Base-by-base conservation (phyloP, 2,113 vertebrate species). In the Hypocryptadius cinnamomeus region DNA sequence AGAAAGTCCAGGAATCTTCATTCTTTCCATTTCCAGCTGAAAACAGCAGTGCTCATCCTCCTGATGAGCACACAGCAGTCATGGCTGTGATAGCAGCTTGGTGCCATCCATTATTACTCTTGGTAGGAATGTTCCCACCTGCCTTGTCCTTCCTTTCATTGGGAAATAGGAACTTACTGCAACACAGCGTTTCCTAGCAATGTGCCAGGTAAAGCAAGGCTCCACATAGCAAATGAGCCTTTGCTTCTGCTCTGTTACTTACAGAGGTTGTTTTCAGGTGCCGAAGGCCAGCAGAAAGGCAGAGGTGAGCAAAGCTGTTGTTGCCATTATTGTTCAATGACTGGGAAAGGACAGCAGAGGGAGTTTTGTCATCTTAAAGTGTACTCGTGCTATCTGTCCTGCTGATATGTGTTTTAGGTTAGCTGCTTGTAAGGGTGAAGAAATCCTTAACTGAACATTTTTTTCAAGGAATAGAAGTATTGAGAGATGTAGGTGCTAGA, bases 341-440 rank as follows among this genome's bases (percentile, higher is more conserved):
- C 92, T 93, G 93, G 94, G 93, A 92, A 94, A 95, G 85, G 93
- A 95, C 95, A 95, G 96, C 92, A 96, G 94, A 95, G 93, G 96
- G 95, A 96, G 96, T 95, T 95, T 96, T 70, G 57, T 86, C 93
- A 94, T 95, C 82, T 79, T 74, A 7, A 78, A 94, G 95, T 20
- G 51, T 39, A 57, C 66, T 84, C 17, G 10, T 25, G 50, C 79
- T 74, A 18, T 65, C 66, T 63, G 68, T 70, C 76, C 84, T 45
- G 54, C 47, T 44, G 60, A 16, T 71, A 28, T 0, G 30, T 79
- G 37, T 40, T 87, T 79, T 65, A 68, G 65, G 64, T 71, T 19
- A 86, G 54, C 16, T 73, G 45, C 68, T 63, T 27, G 20, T 65
- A 79, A 70, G 42, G 59, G n/a, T 61, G 71, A 95, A 63, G 59